Percentiles rank a stretch among this genome's conserved stretches.
phyloP scores from a whole-genome alignment of 2,888 invertebrate genomes.

The Falcaria lacertinaria region DNA sequence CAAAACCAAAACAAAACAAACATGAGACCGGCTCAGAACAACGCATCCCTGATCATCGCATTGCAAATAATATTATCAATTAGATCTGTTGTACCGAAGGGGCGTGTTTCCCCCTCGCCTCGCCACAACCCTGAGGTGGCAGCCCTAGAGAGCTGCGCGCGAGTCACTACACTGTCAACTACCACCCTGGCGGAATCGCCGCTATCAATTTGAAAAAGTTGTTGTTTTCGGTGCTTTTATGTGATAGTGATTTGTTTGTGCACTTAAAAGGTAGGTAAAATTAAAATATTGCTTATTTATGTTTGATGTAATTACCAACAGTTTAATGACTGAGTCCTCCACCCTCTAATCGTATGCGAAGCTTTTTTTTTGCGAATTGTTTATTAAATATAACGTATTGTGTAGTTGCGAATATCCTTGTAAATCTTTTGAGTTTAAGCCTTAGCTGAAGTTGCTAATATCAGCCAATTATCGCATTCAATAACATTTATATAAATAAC shows the following conservation, averaged over 20 bases:
- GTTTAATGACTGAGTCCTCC: no score
- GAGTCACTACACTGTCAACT: constrained; percentile 46
- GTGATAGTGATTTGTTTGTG: not conserved
- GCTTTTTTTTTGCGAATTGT: no score
- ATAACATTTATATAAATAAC: no score
- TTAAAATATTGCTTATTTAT: no score
- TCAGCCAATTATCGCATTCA: no score
- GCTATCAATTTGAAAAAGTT: not conserved
- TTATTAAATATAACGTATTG: no score
- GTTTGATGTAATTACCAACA: no score
- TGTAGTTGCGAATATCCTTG: no score
- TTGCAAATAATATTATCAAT: constrained; percentile 20
- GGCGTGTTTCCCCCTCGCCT: constrained; percentile 17
- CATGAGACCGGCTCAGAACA: not conserved
- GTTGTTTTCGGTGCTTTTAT: not conserved
- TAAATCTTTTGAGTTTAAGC: no score
- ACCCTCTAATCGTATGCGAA: no score
- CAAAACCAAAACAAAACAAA: not conserved
- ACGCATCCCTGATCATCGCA: not conserved
- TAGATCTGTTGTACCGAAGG: constrained; percentile 20
- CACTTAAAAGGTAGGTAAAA: not conserved
- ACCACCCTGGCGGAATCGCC: constrained; percentile 37
- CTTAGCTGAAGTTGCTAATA: no score
- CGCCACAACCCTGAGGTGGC: constrained; percentile 14
- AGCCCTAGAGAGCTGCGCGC: constrained; percentile 41